These are phyloP conservation scores for Thymelicus acteon DNA, from an alignment of 2,888 invertebrate species.

Conservation along the genomic window DNA sequence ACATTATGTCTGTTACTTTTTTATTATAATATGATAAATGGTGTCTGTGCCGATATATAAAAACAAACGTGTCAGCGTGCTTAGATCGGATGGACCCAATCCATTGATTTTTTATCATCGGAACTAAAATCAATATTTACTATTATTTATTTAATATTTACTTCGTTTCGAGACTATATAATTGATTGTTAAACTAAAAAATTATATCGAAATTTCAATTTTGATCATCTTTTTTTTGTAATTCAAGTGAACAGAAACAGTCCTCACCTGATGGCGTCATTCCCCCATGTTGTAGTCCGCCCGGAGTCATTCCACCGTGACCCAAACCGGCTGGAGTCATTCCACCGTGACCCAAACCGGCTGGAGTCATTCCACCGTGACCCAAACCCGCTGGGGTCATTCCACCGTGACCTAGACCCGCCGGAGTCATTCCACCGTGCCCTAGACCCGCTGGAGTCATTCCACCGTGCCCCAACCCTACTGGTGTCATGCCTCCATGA, in stretches of 20 bases:
- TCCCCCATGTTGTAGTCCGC: conserved; percentile 55
- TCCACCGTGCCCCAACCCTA: conserved; percentile 54
- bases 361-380: conserved; percentile 67
- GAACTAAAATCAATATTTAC: no score
- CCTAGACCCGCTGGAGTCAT: conserved; percentile 60
- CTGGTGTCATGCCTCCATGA: conserved; percentile 74
- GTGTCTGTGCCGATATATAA: no score
- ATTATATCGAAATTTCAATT: no score
- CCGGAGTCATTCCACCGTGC: conserved; percentile 69
- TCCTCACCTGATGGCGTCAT: conserved; percentile 48
- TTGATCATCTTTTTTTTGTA: no score
- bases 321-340: conserved; percentile 44
- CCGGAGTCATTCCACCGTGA: conserved; percentile 59
- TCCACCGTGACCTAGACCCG: conserved; percentile 51
- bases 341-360: conserved; percentile 44
- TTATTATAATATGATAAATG: no score
- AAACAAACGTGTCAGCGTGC: no score
- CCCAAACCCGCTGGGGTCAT: conserved; percentile 61
- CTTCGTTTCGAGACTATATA: no score
- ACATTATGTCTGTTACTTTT: no score
- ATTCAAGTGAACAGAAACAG: neutral
- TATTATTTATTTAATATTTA: no score
- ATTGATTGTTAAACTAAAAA: no score
- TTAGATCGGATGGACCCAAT: no score
- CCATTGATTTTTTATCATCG: no score